Evolutionary conservation across 2,113 vertebrate genomes (phyloP), one percentile per base, ranked within the genome.

Genomic region (Cromileptes altivelis): DNA sequence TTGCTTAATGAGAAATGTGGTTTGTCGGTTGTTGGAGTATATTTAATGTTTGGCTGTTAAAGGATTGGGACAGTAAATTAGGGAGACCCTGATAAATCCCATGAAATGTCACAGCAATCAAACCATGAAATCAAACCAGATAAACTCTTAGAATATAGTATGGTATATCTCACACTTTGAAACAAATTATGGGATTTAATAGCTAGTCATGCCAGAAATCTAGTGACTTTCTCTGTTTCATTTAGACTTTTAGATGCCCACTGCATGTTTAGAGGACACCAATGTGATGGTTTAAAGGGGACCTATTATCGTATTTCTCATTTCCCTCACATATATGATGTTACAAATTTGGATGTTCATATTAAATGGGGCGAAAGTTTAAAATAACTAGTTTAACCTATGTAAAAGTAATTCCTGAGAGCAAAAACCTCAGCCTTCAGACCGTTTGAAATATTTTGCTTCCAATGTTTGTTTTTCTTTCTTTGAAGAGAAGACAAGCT

Each of bases 31-130:
- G 47, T 58, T 76, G 12, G 53, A 62, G 40, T 58, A 18, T 49
- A 25, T 73, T 75, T 15, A 58, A 57, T 75, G 42, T 75, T 68
- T 58, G 27, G 71, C 75, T 75, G 53, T 78, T 75, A 25, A 90
- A 75, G 30, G 33, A 72, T 45, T 57, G 15, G 45, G 56, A 52
- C 19, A 70, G 50, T 25, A 37, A 62, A 52, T 62, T 63, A 27
- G 50, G 49, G 14, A 49, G n/a, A 69, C 21, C 30, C 13, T 2
- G 9, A 71, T 50, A 79, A 73, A 78, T 76, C 80, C 70, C 37
- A 75, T 71, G 15, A 82, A 80, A 88, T 91, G 81, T 90, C 87
- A 91, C 85, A 86, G 81, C 53, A 87, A 85, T 73, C 52, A 53
- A 86, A 72, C 23, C 61, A 70, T 56, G 21, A 75, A 69, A 65